Evolutionary conservation across 2,113 vertebrate species (phyloP).

Genomic region (Motacilla alba): DNA sequence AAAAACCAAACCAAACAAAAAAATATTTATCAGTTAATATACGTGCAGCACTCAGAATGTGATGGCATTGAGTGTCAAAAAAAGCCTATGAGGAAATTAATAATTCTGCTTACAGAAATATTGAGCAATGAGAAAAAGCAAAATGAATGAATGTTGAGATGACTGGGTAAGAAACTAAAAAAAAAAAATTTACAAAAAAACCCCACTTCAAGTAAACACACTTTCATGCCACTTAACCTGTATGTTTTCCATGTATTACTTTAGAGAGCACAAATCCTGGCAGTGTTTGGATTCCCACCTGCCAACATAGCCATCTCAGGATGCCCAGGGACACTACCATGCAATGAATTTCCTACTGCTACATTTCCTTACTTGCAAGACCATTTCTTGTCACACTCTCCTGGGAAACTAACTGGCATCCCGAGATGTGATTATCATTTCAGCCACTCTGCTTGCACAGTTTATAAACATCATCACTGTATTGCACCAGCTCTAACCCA

Average conservation of each 20-base stretch:
- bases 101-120: background rate
- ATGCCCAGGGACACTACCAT: fast-evolving
- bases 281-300: background rate
- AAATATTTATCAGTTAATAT: background rate
- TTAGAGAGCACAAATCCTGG: background rate
- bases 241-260: background rate
- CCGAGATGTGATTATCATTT: background rate
- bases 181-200: background rate
- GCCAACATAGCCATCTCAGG: fast-evolving
- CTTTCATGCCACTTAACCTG: background rate
- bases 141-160: background rate
- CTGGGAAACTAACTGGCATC: background rate
- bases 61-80: background rate
- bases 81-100: background rate
- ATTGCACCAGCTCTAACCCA: background rate
- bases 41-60: background rate
- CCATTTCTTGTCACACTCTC: background rate
- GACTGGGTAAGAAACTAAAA: background rate
- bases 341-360: background rate
- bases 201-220: background rate
- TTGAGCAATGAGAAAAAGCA: background rate
- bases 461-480: background rate
- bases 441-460: fast-evolving
- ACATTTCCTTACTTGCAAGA: background rate
- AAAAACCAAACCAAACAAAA: background rate